Evolutionary conservation across 2,797 vertebrate species (phyloP).

Genomic region (Eremophila alpestris): DNA sequence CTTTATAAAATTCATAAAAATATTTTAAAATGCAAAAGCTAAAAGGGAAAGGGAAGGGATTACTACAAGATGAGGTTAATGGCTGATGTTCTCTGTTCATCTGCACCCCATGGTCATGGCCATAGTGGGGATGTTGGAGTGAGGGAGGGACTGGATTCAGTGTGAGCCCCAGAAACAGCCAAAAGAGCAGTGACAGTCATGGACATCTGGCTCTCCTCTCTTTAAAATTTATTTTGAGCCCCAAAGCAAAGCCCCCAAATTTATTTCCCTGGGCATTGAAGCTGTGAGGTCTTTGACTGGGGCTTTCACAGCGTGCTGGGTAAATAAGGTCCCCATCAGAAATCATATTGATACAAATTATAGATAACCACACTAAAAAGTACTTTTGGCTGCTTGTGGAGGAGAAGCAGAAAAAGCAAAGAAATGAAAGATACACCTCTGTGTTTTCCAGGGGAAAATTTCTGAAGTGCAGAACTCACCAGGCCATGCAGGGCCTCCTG

Average conservation of each 20-base stretch:
- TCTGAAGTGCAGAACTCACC: background rate
- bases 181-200: background rate
- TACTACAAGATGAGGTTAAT: background rate
- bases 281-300: background rate
- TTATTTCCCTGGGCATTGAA: background rate
- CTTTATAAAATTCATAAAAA: background rate
- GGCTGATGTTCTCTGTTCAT: background rate
- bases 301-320: fast-evolving
- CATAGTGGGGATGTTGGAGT: fast-evolving
- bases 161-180: background rate
- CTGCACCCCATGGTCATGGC: background rate
- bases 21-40: background rate
- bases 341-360: background rate
- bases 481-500: background rate
- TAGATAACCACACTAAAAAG: fast-evolving
- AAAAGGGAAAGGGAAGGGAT: background rate
- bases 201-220: background rate
- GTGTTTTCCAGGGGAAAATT: background rate
- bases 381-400: background rate
- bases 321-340: background rate
- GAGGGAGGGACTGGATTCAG: too few relatives aligned
- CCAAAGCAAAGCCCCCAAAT: background rate
- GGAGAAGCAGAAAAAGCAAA: background rate
- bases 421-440: too few relatives aligned
- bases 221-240: background rate